Percentiles rank a stretch among this genome's conserved stretches.
Conservation (phyloP, 1,140 invertebrate genomes). For the Drosophila lowei region DNA sequence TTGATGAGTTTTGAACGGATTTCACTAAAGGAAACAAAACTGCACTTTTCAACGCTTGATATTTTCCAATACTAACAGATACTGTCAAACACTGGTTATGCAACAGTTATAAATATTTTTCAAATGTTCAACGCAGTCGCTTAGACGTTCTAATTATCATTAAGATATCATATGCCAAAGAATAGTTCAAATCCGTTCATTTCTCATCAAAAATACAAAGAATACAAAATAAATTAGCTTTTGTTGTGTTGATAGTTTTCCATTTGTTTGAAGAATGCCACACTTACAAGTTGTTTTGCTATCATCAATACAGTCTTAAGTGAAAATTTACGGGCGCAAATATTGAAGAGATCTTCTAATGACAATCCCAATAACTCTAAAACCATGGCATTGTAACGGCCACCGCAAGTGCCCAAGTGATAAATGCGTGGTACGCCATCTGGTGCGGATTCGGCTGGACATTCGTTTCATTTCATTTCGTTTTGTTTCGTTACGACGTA, state of each 20-base stretch:
- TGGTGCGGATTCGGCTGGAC: slow-evolving; percentile 84
- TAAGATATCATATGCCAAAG: too few species aligned
- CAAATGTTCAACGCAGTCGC: too few species aligned
- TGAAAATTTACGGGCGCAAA: slow-evolving; percentile 90
- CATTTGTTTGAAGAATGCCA: slow-evolving; percentile 28
- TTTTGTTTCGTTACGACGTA: too few species aligned
- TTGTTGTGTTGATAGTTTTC: slow-evolving; percentile 18
- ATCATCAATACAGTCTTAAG: slow-evolving; percentile 92
- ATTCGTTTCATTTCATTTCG: slow-evolving; percentile 21
- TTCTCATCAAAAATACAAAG: slow-evolving; percentile 26
- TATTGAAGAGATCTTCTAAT: slow-evolving; percentile 91
- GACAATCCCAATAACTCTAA: slow-evolving; percentile 92
- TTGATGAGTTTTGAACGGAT: slow-evolving; percentile 11
- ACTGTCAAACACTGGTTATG: too few species aligned
- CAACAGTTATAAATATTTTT: too few species aligned
- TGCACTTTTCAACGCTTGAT: neutral
- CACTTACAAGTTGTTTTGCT: slow-evolving; percentile 87
- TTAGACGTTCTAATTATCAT: too few species aligned
- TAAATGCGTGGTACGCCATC: slow-evolving; percentile 92
- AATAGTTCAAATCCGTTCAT: slow-evolving; percentile 26
- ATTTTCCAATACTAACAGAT: too few species aligned
- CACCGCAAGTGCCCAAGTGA: slow-evolving; percentile 93
- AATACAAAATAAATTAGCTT: slow-evolving; percentile 25
- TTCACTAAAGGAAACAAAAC: slow-evolving; percentile 14
- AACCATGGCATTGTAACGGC: slow-evolving; percentile 91